These are phyloP conservation scores for Bibio marci DNA, from an alignment of 2,888 invertebrate species.

Conservation along the genomic window DNA sequence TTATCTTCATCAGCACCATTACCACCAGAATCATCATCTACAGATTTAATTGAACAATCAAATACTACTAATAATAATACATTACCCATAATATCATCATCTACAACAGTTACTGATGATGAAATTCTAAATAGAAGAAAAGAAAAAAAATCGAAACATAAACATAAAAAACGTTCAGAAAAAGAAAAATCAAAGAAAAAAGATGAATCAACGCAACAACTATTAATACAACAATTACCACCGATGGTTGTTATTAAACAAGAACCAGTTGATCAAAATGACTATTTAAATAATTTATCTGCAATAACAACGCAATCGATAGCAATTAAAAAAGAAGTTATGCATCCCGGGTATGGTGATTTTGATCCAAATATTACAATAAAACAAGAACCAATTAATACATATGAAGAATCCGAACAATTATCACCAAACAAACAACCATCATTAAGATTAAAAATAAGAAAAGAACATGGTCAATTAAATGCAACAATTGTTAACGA, in stretches of 20 bases:
- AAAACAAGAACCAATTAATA: slow-evolving; percentile 15
- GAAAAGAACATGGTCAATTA: slow-evolving; percentile 22
- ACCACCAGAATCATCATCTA: too few relatives aligned
- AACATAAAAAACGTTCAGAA: neutral
- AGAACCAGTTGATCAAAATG: slow-evolving; percentile 21
- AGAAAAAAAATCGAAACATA: neutral
- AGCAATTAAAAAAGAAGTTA: slow-evolving; percentile 12
- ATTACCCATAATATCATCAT: neutral
- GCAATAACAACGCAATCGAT: slow-evolving; percentile 1
- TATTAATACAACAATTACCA: slow-evolving; percentile 22
- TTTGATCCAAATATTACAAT: slow-evolving; percentile 11
- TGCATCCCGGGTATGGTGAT: slow-evolving; percentile 10
- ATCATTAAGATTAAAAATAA: slow-evolving; percentile 25
- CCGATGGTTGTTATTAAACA: slow-evolving; percentile 25
- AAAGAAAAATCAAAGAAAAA: slow-evolving; percentile 18
- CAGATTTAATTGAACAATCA: neutral
- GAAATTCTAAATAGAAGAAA: too few relatives aligned
- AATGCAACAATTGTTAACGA: neutral
- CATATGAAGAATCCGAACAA: neutral
- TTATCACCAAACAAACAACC: slow-evolving; percentile 7
- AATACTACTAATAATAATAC: neutral
- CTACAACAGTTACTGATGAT: neutral
- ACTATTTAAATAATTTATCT: neutral
- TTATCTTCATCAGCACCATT: too few relatives aligned
- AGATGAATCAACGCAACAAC: slow-evolving; percentile 13